Conservation (phyloP, 2,797 vertebrate species). For the Paguma larvata region DNA sequence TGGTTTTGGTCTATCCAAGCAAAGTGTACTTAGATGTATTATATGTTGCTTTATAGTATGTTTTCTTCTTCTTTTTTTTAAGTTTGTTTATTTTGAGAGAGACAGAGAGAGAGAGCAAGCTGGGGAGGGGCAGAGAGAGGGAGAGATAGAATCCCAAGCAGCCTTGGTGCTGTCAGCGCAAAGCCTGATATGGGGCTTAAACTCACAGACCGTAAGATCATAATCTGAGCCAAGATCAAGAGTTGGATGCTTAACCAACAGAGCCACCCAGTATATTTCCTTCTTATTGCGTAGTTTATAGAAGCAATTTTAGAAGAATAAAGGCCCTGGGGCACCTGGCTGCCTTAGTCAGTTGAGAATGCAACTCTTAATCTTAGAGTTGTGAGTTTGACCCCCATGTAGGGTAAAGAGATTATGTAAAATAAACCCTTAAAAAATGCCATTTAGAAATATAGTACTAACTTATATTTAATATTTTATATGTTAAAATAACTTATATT, state of each 20-base stretch:
- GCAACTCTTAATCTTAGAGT: not conserved
- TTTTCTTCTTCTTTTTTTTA: not conserved
- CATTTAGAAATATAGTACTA: not conserved
- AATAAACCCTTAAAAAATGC: not conserved
- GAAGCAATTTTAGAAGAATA: slow-evolving; percentile 12
- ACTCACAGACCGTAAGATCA: no score
- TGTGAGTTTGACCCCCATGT: not conserved
- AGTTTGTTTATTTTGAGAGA: no score
- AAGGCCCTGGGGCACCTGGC: not conserved
- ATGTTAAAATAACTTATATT: not conserved
- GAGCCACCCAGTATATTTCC: not conserved
- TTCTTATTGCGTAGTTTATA: not conserved
- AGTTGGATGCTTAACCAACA: no score
- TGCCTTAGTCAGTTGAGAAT: not conserved
- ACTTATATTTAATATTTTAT: not conserved
- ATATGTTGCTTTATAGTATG: not conserved
- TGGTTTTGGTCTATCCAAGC: not conserved
- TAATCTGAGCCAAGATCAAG: no score
- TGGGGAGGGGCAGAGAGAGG: no score
- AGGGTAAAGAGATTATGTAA: not conserved
- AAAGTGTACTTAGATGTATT: not conserved
- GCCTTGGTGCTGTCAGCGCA: no score
- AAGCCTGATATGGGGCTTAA: no score
- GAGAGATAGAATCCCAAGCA: no score
- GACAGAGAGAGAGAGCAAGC: no score